A percentile compares a stretch with the other conserved stretches of the same genome.
These are phyloP conservation scores for Nettapus auritus DNA, from an alignment of 2,113 vertebrate genomes.

Conservation along the genomic window DNA sequence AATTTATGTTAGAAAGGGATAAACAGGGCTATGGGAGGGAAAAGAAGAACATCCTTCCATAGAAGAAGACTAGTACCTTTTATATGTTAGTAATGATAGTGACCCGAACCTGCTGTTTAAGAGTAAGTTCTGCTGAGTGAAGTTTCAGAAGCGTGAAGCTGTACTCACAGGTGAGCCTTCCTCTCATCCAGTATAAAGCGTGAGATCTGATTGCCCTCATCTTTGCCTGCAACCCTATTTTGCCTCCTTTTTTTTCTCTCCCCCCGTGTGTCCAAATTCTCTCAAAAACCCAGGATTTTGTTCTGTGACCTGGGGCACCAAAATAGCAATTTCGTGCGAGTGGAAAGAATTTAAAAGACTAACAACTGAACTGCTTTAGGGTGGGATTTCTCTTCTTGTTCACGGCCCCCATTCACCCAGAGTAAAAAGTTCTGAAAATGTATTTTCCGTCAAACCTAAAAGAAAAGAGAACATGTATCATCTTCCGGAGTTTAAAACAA, in stretches of 20 bases:
- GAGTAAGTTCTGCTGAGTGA: background rate
- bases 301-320: background rate
- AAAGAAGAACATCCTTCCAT: background rate
- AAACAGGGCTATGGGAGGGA: background rate
- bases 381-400: background rate
- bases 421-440: background rate
- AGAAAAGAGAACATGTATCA: background rate
- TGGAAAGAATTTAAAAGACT: background rate
- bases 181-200: background rate
- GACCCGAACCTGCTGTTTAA: background rate
- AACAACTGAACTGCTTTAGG: background rate
- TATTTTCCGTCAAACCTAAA: background rate
- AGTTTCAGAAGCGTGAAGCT: background rate
- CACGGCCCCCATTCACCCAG: background rate
- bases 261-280: background rate
- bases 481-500: background rate
- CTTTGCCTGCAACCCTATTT: background rate
- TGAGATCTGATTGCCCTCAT: constrained; percentile 2
- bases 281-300: constrained; percentile 10
- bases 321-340: background rate
- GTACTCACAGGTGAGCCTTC: background rate
- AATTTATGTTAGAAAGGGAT: background rate
- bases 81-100: background rate
- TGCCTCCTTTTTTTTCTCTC: background rate
- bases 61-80: background rate